Evolutionary conservation across 2,888 invertebrate genomes (phyloP), one percentile per base, ranked within the genome.

Genomic region (Eupithecia centaureata): DNA sequence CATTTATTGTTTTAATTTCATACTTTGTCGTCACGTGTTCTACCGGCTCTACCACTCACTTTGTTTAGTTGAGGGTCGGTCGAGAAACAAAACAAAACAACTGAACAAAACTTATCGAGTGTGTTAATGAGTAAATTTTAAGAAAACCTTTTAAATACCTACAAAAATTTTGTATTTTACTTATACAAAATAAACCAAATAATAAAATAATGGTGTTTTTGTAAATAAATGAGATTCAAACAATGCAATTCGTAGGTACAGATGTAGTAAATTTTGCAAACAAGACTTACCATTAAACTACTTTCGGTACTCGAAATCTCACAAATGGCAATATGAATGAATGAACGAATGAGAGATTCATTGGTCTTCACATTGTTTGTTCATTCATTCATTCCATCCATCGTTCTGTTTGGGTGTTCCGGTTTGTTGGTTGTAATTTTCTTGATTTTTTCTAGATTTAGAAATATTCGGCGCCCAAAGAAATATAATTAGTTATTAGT

Each of bases 321-420:
- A 30, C 18, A 51, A 47, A 51, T 54, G 32, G 38, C 38, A 56
- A 56, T n/a, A 56, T 57, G 57, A 57, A 57, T 56, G 56, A 56
- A 56, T 28, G 32, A 56, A 56, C 33, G 57, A 57, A 57, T 32
- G 30, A n/a, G 32, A 13, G 52, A 22, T 57, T 32, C 32, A 22
- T 56, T 56, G 15, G 10, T n/a, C 47, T 47, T 10, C 10, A n/a
- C n/a, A 1, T 18, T 57, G 12, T 22, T 8, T 15, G 22, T 51
- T 51, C 2, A 30, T 22, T 30, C 30, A 30, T 33, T 57, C 57
- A 22, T 28, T 25, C 25, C 3, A 15, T 56, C 13, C 27, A 56
- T 10, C 56, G 18, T 12, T 18, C 51, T 52, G 22, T 52, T 27
- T 52, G 30, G 5, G 5, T 57, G 30, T 32, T 30, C 7, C 5